These are phyloP conservation scores for Mobula birostris DNA, from an alignment of 2,113 vertebrate species.

Conservation along the genomic window DNA sequence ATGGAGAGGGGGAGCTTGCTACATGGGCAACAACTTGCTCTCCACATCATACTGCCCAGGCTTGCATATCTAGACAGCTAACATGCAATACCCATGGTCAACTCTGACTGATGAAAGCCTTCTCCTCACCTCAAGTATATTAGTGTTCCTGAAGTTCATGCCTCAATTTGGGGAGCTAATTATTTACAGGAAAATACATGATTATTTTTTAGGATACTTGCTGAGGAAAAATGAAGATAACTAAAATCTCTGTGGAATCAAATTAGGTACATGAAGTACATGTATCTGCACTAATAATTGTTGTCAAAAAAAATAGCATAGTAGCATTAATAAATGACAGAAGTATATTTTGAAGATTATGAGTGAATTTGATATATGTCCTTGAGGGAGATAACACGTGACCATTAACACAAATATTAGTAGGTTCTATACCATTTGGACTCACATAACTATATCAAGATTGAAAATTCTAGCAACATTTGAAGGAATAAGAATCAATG, in stretches of 20 bases:
- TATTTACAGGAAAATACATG: too few species aligned
- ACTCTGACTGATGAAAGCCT: too few species aligned
- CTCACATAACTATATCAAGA: not conserved
- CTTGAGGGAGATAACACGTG: not conserved
- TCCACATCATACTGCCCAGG: too few species aligned
- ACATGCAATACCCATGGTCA: too few species aligned
- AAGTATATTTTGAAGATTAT: not conserved
- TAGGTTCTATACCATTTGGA: not conserved
- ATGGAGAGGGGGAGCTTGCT: too few species aligned
- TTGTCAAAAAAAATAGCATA: not conserved
- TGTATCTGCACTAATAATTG: not conserved
- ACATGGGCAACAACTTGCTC: too few species aligned
- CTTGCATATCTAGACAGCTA: too few species aligned
- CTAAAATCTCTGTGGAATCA: not conserved
- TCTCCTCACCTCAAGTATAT: too few species aligned
- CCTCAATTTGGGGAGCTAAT: not conserved
- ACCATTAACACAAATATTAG: not conserved
- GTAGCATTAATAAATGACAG: not conserved
- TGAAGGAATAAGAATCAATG: not conserved
- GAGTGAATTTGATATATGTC: not conserved
- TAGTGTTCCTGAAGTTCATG: not conserved
- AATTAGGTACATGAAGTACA: not conserved
- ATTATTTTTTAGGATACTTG: not conserved
- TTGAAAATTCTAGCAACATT: not conserved
- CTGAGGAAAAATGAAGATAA: not conserved